Percentiles rank a stretch among this genome's conserved stretches.
Conservation (phyloP, 2,797 vertebrate species). For the Argentina silus region DNA sequence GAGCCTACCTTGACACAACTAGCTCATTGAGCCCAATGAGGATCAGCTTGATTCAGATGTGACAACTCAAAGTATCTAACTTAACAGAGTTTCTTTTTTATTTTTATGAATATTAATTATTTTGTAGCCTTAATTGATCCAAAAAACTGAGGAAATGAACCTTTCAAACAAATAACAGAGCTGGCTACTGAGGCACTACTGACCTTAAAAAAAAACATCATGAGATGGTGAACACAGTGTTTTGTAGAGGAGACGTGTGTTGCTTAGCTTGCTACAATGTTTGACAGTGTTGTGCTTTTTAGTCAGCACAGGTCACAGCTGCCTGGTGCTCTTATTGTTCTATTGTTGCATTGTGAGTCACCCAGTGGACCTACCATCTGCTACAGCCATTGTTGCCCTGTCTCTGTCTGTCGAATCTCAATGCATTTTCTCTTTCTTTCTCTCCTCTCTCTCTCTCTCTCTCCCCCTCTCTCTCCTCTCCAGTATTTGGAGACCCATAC, state of each 20-base stretch:
- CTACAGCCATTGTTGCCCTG: neutral
- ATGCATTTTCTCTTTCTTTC: too few species aligned
- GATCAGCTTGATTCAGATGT: neutral
- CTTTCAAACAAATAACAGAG: neutral
- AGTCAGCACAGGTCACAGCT: neutral
- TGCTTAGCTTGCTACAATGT: neutral
- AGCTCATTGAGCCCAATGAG: too few species aligned
- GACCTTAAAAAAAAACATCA: too few species aligned
- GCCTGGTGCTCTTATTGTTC: neutral
- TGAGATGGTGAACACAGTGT: too few species aligned
- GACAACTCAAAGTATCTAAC: neutral
- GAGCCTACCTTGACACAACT: too few species aligned
- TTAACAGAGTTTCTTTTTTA: neutral
- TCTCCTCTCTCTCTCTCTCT: neutral
- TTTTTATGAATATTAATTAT: neutral
- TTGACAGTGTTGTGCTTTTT: neutral
- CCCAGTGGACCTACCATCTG: neutral
- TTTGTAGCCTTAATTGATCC: neutral
- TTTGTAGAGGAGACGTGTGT: too few species aligned
- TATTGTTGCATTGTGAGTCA: neutral
- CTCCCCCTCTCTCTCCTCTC: neutral
- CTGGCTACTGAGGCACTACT: too few species aligned
- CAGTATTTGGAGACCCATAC: neutral
- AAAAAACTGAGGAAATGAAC: too few species aligned
- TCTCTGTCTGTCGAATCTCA: neutral